Base-by-base conservation (phyloP, 2,888 invertebrate species). In the Agonopterix alstromeriana region DNA sequence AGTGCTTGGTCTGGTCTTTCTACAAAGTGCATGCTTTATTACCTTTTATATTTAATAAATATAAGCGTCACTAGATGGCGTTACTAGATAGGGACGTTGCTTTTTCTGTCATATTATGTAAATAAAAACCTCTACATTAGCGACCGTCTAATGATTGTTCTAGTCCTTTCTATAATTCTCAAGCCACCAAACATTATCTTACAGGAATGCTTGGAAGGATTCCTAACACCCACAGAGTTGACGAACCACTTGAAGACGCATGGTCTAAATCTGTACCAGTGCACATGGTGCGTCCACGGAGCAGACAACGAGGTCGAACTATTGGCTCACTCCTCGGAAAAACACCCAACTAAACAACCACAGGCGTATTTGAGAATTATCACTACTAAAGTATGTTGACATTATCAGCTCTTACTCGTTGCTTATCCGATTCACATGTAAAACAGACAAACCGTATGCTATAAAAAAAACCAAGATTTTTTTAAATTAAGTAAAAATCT, bases 341-440 rank as follows among this genome's bases (percentile, higher is more conserved):
- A 64, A 5, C 92, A 92, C 51, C 89, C 91, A 1, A 50, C 71
- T 2, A 68, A 68, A 44, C 81, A 82, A 44, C 83, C 86, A 0
- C 77, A 81, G 45, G 79, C 83, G 0, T 87, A 87, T 49, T 56
- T 89, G 35, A 67, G 89, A 48, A 70, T 85, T 42, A 76, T 80
- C 38, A 75, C 77, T 3, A 74, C 63, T 43, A 77, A 76, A 69
- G 85, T 85, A 59, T n/a, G 52, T 9, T 9, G n/a, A 9, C n/a
- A n/a, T 38, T 36, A 36, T 36, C n/a, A 38, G 9, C n/a, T 38
- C n/a, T 38, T 27, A 27, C 27, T 1, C 27, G 27, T 27, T 27
- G 27, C 27, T 27, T 41, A 17, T 17, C 17, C 17, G 17, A 17
- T 17, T 5, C 27, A 27, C 27, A 27, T 27, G 27, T 27, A 27